Evolutionary conservation across 2,888 invertebrate genomes (phyloP).

Genomic region (Drosophila formosana): DNA sequence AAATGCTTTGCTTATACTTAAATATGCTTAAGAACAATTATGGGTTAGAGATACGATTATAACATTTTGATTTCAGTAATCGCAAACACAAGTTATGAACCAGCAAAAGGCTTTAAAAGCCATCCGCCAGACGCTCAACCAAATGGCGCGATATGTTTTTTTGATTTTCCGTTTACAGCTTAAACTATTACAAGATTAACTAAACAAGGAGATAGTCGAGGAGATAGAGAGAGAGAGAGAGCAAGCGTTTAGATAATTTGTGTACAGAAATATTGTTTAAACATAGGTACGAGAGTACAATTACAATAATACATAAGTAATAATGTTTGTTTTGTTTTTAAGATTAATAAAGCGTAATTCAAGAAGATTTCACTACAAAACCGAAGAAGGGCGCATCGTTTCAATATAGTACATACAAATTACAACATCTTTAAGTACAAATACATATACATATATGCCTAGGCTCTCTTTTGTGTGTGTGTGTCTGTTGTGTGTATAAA

Average conservation of each 20-base stretch:
- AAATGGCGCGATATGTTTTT: conserved; percentile 70
- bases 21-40: conserved; percentile 43
- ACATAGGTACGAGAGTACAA: conserved; percentile 67
- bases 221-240: conserved; percentile 18
- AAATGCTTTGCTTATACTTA: conserved; percentile 72
- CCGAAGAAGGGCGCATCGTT: conserved; percentile 53
- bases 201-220: conserved; percentile 41
- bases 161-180: conserved; percentile 59
- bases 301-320: conserved; percentile 64
- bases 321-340: conserved; percentile 53
- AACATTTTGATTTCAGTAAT: conserved; percentile 66
- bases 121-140: conserved; percentile 39
- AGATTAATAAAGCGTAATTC: conserved; percentile 81
- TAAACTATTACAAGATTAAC: conserved; percentile 47
- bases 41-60: conserved; percentile 48
- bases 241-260: conserved; percentile 51
- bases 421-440: conserved; percentile 59
- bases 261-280: conserved; percentile 55
- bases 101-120: conserved; percentile 60
- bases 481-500: conserved; percentile 57
- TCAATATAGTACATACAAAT: conserved; percentile 55
- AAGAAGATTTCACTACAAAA: conserved; percentile 73
- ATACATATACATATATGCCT: conserved; percentile 45
- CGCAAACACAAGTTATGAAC: conserved; percentile 52
- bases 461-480: conserved; percentile 48